Evolutionary conservation across 1,140 invertebrate genomes (phyloP), one percentile per base, ranked within the genome.

Genomic region (Pseudomyrmex flavicornis): DNA sequence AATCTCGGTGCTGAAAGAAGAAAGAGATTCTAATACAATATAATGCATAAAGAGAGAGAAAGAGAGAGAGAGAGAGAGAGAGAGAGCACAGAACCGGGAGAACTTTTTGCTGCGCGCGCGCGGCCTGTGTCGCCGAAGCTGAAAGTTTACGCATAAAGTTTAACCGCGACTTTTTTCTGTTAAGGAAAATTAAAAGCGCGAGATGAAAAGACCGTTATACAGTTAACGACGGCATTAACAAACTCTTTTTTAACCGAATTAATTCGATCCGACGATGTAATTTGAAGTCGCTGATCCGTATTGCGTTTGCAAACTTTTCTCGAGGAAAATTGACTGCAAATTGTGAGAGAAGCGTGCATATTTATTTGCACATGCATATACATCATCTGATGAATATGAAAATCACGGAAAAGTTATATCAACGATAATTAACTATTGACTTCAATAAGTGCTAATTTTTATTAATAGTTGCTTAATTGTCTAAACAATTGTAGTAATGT

Each of bases 71-170:
- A 35, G 35, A 35, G 35, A 35, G 5, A 35, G 26, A 35, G 5
- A 35, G 35, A 35, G 4, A 20, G 35, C 50, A 65, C 56, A 20
- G 48, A 54, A 56, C 17, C 2, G 62, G 15, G 13, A 54, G 44
- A 75, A 50, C 17, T 82, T 62, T 17, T 52, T 50, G 69, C 52
- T 61, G 69, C 58, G 17, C 20, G 7, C 68, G 50, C 56, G 58
- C 20, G 58, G 70, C 15, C 46, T 69, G 35, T 17, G 50, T 69
- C 48, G 68, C 50, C 35, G 52, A 35, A n/a, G 26, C 26, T 4
- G 77, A 58, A 74, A 75, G 59, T 82, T 73, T 13, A 80, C 44
- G 56, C 66, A 72, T 56, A 46, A 76, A 80, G 76, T 80, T 72
- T 50, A 46, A 17, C 76, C 54, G 54, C 20, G 15, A 35, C 15